Evolutionary conservation across 2,113 vertebrate genomes (phyloP).

Genomic region (Thomomys bottae): DNA sequence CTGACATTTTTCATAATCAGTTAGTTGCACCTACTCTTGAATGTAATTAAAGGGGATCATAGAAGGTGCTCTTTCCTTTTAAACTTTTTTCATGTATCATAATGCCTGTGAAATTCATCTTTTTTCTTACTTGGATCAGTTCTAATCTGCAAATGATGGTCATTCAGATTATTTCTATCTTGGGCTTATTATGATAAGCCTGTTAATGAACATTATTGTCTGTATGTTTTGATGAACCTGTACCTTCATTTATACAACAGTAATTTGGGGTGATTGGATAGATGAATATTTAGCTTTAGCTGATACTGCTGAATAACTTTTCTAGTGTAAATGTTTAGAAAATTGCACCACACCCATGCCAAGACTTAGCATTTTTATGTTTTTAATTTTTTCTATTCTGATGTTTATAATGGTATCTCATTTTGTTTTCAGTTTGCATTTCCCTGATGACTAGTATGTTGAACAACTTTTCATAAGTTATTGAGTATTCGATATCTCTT

Average conservation of each 20-base stretch:
- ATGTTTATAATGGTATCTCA: background rate
- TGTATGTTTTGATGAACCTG: background rate
- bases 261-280: background rate
- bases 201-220: background rate
- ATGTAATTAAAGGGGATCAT: background rate
- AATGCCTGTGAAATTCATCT: background rate
- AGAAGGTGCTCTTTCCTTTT: background rate
- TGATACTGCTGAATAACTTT: background rate
- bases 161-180: slow-evolving; percentile 1
- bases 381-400: background rate
- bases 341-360: background rate
- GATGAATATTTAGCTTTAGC: background rate
- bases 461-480: background rate
- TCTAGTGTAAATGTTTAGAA: background rate
- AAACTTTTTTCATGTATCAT: background rate
- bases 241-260: background rate
- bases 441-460: background rate
- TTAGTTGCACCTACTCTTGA: slow-evolving; percentile 30
- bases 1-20: background rate
- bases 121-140: background rate
- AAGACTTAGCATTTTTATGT: background rate
- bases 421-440: background rate
- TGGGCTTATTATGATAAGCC: background rate
- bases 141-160: background rate
- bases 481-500: background rate